Evolutionary conservation across 1,140 invertebrate genomes (phyloP), one percentile per base, ranked within the genome.

Genomic region (Drosophila sp.): DNA sequence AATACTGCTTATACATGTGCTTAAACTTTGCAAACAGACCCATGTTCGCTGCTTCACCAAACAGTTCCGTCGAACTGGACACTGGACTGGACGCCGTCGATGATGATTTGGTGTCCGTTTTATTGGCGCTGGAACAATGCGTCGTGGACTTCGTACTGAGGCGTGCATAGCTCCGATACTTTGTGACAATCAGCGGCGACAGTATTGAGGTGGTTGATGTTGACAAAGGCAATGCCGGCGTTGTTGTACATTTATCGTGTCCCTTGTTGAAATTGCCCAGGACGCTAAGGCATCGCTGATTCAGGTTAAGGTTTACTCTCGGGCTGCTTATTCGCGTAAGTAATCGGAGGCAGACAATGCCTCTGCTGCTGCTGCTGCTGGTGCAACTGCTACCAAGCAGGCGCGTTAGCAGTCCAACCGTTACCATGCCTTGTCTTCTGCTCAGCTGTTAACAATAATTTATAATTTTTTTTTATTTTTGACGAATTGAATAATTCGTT

Each of bases 1-100:
- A 99, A 92, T 99, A 98, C 90, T 98, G 95, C 92, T 96, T 96
- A 84, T 97, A 97, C 94, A 98, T 96, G 86, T 96, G 93, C 92
- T 98, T 99, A 92, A 99, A 98, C 82, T 94, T 95, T 83, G 97
- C 94, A 89, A 97, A 96, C 8, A 98, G 69, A 4, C 87, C 87
- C 76, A 87, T 82, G 18, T 90, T 91, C 0, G 90, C 89, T 5
- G 90, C 67, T 1, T 91, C 90, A 14, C 90, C 90, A 18, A 91
- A 91, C 2, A 91, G 69, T 27, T 91, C 90, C 21, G 16, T 74
- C 2, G 80, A 34, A 25, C 7, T 61, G 14, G 63, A 36, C 0
- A 64, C 61, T 7, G 67, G 32, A n/a, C n/a, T n/a, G n/a, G 65
- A 64, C 5, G 89, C 62, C 6, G 89, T 54, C 9, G 90, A 72